Conservation (phyloP, 2,797 vertebrate genomes). For the Falco concolor region DNA sequence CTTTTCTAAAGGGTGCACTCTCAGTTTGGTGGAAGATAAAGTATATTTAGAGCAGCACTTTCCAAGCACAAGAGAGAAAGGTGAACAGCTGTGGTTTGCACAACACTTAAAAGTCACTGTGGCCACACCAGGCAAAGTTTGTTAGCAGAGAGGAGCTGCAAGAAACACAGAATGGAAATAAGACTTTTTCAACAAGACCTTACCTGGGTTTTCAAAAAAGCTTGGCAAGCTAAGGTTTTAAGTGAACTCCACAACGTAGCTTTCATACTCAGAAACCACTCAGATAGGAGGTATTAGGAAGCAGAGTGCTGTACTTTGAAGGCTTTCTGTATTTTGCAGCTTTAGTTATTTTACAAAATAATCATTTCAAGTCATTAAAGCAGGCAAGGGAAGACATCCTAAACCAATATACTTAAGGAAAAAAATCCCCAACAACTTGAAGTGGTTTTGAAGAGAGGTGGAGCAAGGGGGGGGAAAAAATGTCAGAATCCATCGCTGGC, state of each 20-base stretch:
- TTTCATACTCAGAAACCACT: background rate
- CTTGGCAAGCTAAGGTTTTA: background rate
- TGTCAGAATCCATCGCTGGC: constrained; percentile 37
- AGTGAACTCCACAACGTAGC: background rate
- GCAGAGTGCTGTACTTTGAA: background rate
- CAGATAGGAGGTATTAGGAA: background rate
- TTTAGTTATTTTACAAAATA: constrained; percentile 13
- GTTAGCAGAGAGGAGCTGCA: background rate
- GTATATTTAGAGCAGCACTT: background rate
- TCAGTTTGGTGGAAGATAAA: background rate
- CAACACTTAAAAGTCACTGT: fast-evolving
- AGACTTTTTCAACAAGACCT: background rate
- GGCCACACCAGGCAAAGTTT: background rate
- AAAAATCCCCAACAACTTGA: background rate
- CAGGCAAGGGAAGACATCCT: constrained; percentile 19
- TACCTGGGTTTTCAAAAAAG: constrained; percentile 49
- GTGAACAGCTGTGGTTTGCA: background rate
- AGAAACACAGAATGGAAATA: background rate
- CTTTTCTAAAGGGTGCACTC: background rate
- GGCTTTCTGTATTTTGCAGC: background rate
- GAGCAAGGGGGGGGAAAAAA: constrained; percentile 28
- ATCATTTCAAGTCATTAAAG: background rate
- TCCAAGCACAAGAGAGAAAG: background rate
- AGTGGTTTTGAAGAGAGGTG: constrained; percentile 67
- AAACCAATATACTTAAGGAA: constrained; percentile 22